Evolutionary conservation across 1,140 invertebrate genomes (phyloP).

Genomic region (Drosophila kanapiae): DNA sequence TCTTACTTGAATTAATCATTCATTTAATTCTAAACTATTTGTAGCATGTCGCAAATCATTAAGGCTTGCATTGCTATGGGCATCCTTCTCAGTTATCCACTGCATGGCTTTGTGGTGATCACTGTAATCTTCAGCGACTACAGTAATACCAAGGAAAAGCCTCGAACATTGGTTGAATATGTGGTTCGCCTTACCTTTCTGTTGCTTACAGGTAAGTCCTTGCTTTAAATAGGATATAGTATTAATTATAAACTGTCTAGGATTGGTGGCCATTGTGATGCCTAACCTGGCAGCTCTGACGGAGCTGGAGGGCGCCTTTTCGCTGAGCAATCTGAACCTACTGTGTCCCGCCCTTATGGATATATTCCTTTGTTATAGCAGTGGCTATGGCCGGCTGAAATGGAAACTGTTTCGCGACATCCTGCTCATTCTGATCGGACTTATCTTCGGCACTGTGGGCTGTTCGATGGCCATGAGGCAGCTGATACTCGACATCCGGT

Average conservation of each 20-base stretch:
- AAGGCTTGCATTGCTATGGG: constrained; percentile 55
- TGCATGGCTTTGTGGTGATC: constrained; percentile 64
- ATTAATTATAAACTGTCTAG: neutral
- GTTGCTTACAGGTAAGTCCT: constrained; percentile 42
- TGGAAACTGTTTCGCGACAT: constrained; percentile 65
- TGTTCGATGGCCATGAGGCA: constrained; percentile 59
- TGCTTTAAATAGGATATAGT: neutral
- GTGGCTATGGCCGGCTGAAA: constrained; percentile 51
- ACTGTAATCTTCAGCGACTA: constrained; percentile 65
- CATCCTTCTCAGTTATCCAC: constrained; percentile 65
- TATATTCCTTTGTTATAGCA: constrained; percentile 52
- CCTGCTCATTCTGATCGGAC: constrained; percentile 48
- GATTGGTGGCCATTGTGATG: constrained; percentile 55
- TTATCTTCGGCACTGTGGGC: constrained; percentile 57
- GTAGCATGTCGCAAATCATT: constrained; percentile 58
- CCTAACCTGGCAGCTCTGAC: constrained; percentile 67
- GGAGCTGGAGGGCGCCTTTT: constrained; percentile 69
- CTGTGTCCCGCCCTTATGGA: constrained; percentile 67
- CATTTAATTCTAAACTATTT: neutral
- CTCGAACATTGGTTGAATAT: constrained; percentile 16
- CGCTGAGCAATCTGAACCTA: constrained; percentile 62
- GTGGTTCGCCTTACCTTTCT: constrained; percentile 53
- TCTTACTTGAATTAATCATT: neutral
- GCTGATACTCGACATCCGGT: constrained; percentile 45
- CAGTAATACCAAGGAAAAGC: neutral